Evolutionary conservation across 1,140 invertebrate species (phyloP).

Genomic region (Gerris buenoi): DNA sequence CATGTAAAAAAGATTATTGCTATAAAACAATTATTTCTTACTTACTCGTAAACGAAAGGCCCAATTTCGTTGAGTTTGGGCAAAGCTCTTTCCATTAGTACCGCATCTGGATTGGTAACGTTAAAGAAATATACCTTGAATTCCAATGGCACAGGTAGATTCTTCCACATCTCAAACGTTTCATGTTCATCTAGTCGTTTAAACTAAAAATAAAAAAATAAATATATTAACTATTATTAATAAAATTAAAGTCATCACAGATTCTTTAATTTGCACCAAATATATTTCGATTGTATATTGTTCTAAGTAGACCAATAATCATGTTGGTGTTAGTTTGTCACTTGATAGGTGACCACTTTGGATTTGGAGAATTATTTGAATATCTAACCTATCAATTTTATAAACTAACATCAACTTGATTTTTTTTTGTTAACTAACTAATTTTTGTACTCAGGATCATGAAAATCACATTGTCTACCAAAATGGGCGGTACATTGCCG

Average conservation of each 20-base stretch:
- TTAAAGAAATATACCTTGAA: constrained; percentile 74
- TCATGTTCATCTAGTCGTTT: neutral
- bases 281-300: neutral
- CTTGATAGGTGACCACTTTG: too few relatives aligned
- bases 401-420: too few relatives aligned
- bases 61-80: constrained; percentile 54
- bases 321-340: too few relatives aligned
- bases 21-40: too few relatives aligned
- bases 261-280: neutral
- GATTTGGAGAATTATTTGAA: too few relatives aligned
- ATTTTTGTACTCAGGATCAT: too few relatives aligned
- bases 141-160: constrained; percentile 48
- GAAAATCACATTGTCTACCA: too few relatives aligned
- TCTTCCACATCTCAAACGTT: neutral
- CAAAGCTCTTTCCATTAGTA: constrained; percentile 44
- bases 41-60: constrained; percentile 58
- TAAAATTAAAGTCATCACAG: neutral
- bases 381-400: too few relatives aligned
- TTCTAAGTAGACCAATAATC: neutral
- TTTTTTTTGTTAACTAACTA: too few relatives aligned
- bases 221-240: neutral
- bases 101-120: constrained; percentile 58
- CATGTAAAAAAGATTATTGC: too few relatives aligned
- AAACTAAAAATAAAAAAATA: neutral
- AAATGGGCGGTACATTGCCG: too few relatives aligned